These are phyloP conservation scores for Didymodactylos carnosus DNA, from an alignment of 2,888 invertebrate genomes.

Conservation along the genomic window DNA sequence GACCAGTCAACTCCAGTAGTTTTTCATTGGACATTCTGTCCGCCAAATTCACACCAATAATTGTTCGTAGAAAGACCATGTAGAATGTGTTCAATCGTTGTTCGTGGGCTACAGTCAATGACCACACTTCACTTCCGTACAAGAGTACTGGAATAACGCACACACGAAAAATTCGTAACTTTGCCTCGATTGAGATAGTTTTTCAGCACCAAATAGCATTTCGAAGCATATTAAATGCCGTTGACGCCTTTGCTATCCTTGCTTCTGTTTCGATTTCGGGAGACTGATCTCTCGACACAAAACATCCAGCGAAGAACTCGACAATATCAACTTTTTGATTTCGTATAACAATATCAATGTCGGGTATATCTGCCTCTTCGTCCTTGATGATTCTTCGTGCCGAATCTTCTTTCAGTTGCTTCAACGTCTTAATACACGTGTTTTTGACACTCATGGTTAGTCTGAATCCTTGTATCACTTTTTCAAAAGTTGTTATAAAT, in stretches of 20 bases:
- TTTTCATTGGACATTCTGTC: not conserved
- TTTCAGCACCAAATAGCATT: not conserved
- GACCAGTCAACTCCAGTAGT: not conserved
- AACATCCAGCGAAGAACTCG: no score
- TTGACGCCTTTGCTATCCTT: not conserved
- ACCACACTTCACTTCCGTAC: not conserved
- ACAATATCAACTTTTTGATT: no score
- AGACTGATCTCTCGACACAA: no score
- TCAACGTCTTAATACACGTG: no score
- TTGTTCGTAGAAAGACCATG: not conserved
- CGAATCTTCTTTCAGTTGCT: no score
- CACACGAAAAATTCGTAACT: not conserved
- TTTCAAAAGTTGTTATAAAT: no score
- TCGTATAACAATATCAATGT: no score
- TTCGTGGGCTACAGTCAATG: not conserved
- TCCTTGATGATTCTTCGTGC: no score
- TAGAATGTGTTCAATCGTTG: not conserved
- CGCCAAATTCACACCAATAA: not conserved
- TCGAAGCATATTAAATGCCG: not conserved
- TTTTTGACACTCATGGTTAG: no score
- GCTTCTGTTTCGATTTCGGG: not conserved
- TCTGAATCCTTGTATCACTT: no score
- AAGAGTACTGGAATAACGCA: not conserved
- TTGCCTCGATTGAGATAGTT: not conserved
- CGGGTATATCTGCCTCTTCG: no score